Conservation (phyloP, 2,797 vertebrate species). For the Galago senegalensis region DNA sequence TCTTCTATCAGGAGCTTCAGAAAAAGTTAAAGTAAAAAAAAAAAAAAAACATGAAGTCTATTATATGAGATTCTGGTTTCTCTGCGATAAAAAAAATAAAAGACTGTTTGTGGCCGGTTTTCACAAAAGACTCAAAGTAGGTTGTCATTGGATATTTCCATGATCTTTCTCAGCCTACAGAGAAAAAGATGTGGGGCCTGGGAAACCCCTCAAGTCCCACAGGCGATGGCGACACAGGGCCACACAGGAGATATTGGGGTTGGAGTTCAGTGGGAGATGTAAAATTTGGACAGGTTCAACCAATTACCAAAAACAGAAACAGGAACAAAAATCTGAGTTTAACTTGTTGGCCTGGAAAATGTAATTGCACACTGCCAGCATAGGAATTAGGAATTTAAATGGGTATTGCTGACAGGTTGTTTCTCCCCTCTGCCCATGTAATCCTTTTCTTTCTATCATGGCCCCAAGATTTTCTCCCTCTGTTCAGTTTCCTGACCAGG, state of each 20-base stretch:
- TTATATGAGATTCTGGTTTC: neutral
- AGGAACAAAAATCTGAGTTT: neutral
- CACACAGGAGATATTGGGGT: fast-evolving
- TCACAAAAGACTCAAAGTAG: neutral
- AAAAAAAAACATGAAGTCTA: neutral
- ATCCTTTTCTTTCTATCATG: neutral
- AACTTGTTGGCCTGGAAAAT: neutral
- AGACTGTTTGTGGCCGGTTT: neutral
- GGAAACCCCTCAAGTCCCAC: no score
- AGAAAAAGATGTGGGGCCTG: neutral
- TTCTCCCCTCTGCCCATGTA: no score
- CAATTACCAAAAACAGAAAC: neutral
- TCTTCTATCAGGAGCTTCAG: neutral
- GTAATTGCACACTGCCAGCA: neutral
- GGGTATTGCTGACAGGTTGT: neutral
- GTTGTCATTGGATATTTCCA: neutral
- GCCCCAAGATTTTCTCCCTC: neutral
- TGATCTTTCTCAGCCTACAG: neutral
- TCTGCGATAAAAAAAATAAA: neutral
- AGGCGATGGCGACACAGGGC: neutral
- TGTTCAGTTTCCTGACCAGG: neutral
- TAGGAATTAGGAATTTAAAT: neutral
- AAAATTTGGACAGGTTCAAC: neutral
- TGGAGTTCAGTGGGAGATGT: neutral
- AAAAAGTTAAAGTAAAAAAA: neutral